Evolutionary conservation across 2,113 vertebrate species (phyloP), one percentile per base, ranked within the genome.

Genomic region (Pangasianodon gigas): DNA sequence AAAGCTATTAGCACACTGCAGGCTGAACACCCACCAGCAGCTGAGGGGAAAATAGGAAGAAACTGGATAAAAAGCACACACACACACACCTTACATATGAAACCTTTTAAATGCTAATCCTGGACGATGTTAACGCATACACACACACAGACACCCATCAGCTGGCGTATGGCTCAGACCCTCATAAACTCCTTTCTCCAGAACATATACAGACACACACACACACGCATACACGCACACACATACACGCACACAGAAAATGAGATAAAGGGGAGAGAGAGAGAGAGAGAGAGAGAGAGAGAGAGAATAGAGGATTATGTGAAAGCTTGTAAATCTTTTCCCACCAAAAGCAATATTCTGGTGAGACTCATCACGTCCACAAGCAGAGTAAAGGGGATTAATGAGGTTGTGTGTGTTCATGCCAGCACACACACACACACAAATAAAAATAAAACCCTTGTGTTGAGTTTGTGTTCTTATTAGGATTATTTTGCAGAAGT

Each of bases 301-400:
- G 67, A 52, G 65, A 71, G 26, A 62, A 41, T 46, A 62, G 52
- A 21, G 29, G 86, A 37, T 87, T 87, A 87, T n/a, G 26, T 44
- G 86, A 62, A 79, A 79, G 54, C 71, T n/a, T 58, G 69, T 41
- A 26, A 77, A 75, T 87, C 69, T 77, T 19, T 80, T 60, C 54
- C 54, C 26, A 44, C 24, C 26, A 80, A 65, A 85, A 16, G 56
- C 83, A 58, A 65, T 60, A 48, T 80, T 79, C 74, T 60, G 26
- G 54, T 80, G 41, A n/a, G 29, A 60, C 48, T 87, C 74, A 4
- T 48, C 14, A 62, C 19, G 6, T 87, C n/a, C 24, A n/a, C 41
- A 48, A 62, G 41, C 14, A 18, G 75, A 80, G 75, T 80, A 48
- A 32, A 14, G 29, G 37, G 75, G 26, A 80, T 88, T 88, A 88